Percentiles rank a stretch among this genome's conserved stretches.
Conservation (phyloP, 23 tunicate species). For the Halocynthia roretzi region DNA sequence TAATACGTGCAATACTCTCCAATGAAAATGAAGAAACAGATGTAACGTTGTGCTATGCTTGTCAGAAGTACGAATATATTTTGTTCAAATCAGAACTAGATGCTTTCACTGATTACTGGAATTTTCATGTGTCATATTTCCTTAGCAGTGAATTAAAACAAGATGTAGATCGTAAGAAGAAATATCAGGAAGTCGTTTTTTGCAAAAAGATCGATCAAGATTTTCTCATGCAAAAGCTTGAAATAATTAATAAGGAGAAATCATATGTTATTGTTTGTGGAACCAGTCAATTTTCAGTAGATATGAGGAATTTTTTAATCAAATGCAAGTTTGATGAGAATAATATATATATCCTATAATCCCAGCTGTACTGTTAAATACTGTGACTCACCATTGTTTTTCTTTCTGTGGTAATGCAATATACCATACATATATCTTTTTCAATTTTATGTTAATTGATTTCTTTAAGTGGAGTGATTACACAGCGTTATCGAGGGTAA, state of each 20-base stretch:
- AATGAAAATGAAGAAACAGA: constrained; percentile 15
- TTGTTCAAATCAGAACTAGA: constrained; percentile 11
- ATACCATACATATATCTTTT: too few species aligned
- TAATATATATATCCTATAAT: too few species aligned
- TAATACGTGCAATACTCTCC: constrained; percentile 6
- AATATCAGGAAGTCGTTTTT: constrained; percentile 1
- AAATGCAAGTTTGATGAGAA: too few species aligned
- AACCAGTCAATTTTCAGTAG: too few species aligned
- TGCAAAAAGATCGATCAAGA: neutral
- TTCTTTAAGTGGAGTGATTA: too few species aligned
- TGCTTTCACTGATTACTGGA: constrained; percentile 23
- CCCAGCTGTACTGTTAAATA: too few species aligned
- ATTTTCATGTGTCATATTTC: constrained; percentile 16
- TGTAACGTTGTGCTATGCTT: neutral
- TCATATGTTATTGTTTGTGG: constrained; percentile 12
- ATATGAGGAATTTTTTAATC: too few species aligned
- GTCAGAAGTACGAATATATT: constrained; percentile 18
- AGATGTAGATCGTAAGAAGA: neutral
- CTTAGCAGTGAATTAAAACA: constrained; percentile 7
- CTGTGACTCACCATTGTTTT: too few species aligned
- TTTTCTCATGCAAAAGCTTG: neutral
- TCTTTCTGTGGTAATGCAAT: too few species aligned
- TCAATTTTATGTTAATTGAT: too few species aligned
- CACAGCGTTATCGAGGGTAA: too few species aligned
- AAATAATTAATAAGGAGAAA: neutral